Evolutionary conservation across 37 sponge, comb jelly and placozoan species (phyloP).

Genomic region (Axinella damicornis): DNA sequence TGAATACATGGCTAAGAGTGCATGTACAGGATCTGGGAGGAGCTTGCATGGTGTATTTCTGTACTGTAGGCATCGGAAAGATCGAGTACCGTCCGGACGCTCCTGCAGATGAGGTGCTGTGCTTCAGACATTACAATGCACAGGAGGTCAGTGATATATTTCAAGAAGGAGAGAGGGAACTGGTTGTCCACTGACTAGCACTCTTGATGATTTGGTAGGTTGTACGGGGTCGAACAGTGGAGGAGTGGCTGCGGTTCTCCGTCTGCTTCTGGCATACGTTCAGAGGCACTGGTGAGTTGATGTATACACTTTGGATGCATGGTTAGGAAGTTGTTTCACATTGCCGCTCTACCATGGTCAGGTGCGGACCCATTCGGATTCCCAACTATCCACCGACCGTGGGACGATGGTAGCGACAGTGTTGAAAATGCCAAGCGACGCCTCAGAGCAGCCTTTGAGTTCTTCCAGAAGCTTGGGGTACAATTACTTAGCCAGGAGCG

Average conservation of each 20-base stretch:
- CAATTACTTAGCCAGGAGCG: neutral
- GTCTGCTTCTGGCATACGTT: constrained; percentile 87
- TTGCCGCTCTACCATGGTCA: neutral
- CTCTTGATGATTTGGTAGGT: constrained; percentile 21
- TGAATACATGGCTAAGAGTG: no score
- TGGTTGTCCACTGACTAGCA: neutral
- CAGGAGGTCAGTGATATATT: constrained; percentile 12
- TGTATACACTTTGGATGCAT: neutral
- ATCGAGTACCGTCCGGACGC: constrained; percentile 64
- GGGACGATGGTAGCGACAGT: constrained; percentile 72
- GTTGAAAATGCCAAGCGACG: constrained; percentile 71
- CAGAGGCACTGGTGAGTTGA: constrained; percentile 68
- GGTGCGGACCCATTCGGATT: constrained; percentile 83
- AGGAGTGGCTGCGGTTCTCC: constrained; percentile 81
- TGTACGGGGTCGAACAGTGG: constrained; percentile 65
- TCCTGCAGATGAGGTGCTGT: constrained; percentile 35
- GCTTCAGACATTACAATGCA: constrained; percentile 72
- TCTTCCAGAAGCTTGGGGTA: constrained; percentile 69
- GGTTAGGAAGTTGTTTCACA: neutral
- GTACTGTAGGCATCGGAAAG: constrained; percentile 28
- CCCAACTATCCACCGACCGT: constrained; percentile 66
- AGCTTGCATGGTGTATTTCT: no score
- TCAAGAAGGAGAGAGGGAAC: neutral
- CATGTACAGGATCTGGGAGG: no score
- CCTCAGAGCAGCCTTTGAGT: constrained; percentile 72